Evolutionary conservation across 2,888 invertebrate species (phyloP).

Genomic region (Eupithecia abbreviata): DNA sequence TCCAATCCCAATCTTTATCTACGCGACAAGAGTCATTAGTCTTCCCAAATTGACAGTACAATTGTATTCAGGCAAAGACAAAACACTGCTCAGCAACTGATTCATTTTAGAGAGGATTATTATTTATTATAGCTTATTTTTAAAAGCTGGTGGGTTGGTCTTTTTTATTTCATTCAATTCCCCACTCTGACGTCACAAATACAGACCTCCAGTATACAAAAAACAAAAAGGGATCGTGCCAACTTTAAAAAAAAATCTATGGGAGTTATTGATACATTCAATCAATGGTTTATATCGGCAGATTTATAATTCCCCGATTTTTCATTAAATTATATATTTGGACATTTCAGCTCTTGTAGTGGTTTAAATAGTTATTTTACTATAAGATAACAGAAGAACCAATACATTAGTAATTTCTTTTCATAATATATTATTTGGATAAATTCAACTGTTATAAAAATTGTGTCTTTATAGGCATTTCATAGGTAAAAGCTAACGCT

Average conservation of each 20-base stretch:
- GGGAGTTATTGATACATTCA: background rate
- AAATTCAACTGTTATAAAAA: constrained; percentile 7
- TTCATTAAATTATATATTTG: background rate
- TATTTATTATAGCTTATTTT: no score
- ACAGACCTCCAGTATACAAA: no score
- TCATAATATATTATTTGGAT: background rate
- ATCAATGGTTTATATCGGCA: background rate
- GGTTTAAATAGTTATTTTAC: background rate
- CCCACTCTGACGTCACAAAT: no score
- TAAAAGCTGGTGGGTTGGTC: no score
- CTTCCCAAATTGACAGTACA: background rate
- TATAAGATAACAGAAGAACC: constrained; percentile 7
- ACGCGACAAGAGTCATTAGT: background rate
- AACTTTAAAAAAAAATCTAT: no score
- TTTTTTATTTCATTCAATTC: no score
- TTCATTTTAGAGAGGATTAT: background rate
- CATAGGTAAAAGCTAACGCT: constrained; percentile 53
- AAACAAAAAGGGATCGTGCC: no score
- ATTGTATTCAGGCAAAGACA: background rate
- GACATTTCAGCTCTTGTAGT: background rate
- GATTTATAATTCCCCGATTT: background rate
- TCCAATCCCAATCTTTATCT: background rate
- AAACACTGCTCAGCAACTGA: background rate
- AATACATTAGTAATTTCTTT: background rate
- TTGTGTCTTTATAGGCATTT: constrained; percentile 22